Evolutionary conservation across 2,888 invertebrate genomes (phyloP).

Genomic region (Blastobasis adustella): DNA sequence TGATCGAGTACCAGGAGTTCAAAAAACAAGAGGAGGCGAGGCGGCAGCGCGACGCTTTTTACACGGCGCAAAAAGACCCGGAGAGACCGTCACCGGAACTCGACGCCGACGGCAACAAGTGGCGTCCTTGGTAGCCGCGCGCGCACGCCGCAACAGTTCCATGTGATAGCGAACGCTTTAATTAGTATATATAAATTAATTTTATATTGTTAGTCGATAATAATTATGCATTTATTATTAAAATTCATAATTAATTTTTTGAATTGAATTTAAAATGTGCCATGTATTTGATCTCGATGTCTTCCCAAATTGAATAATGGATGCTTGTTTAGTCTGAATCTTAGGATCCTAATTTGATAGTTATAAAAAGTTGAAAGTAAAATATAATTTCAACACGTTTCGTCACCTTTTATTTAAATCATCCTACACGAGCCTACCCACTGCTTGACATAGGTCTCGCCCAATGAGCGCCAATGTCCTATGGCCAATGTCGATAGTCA

Average conservation of each 20-base stretch:
- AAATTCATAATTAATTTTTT: conserved; percentile 72
- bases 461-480: too few relatives aligned
- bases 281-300: conserved; percentile 64
- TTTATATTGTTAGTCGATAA: conserved; percentile 3
- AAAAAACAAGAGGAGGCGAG: conserved; percentile 69
- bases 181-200: not conserved
- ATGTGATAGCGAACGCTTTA: not conserved
- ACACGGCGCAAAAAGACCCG: conserved; percentile 49
- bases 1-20: conserved; percentile 70
- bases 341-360: too few relatives aligned
- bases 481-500: too few relatives aligned
- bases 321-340: too few relatives aligned
- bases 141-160: conserved; percentile 5
- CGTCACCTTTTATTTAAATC: too few relatives aligned
- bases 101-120: conserved; percentile 50
- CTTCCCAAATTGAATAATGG: conserved; percentile 24
- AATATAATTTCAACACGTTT: too few relatives aligned
- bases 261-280: conserved; percentile 60
- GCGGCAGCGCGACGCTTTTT: conserved; percentile 56
- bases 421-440: too few relatives aligned
- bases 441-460: too few relatives aligned
- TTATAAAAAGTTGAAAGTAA: too few relatives aligned
- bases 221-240: conserved; percentile 63
- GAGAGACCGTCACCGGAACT: conserved; percentile 40
- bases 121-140: conserved; percentile 59